These are phyloP conservation scores for Phoxinus phoxinus DNA, from an alignment of 2,113 vertebrate genomes.

Conservation along the genomic window DNA sequence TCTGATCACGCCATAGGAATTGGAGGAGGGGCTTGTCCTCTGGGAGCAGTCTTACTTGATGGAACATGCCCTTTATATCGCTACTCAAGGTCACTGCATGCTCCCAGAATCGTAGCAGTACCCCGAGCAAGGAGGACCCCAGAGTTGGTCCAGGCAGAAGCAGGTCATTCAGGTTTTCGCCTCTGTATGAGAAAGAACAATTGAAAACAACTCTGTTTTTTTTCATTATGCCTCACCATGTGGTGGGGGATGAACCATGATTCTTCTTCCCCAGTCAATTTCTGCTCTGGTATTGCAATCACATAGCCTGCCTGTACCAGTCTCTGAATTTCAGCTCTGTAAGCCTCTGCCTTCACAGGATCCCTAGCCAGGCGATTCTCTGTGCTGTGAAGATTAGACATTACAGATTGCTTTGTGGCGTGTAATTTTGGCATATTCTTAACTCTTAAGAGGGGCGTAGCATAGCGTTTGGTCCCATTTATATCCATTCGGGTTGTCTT, in stretches of 20 bases:
- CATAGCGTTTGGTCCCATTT: not conserved
- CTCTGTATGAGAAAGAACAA: not conserved
- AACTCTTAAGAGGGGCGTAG: not conserved
- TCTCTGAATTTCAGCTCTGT: not conserved
- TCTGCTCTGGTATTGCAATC: not conserved
- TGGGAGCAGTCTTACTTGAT: not conserved
- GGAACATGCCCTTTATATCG: not conserved
- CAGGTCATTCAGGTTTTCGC: not conserved
- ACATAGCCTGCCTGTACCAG: not conserved
- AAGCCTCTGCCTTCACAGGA: not conserved
- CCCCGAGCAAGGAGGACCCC: too few relatives aligned
- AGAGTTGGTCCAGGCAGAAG: not conserved
- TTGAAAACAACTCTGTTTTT: not conserved
- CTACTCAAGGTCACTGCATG: too few relatives aligned
- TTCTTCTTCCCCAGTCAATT: not conserved
- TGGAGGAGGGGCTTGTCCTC: not conserved
- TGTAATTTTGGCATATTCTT: not conserved
- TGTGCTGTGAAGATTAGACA: not conserved
- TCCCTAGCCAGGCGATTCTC: not conserved
- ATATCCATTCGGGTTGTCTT: not conserved
- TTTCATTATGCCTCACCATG: not conserved
- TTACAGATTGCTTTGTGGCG: not conserved
- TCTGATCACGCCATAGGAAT: not conserved
- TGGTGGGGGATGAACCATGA: not conserved
- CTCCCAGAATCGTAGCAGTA: too few relatives aligned